A percentile compares a stretch with the other conserved stretches of the same genome.
phyloP scores from a whole-genome alignment of 2,888 invertebrate species.

The Thymelicus sylvestris region DNA sequence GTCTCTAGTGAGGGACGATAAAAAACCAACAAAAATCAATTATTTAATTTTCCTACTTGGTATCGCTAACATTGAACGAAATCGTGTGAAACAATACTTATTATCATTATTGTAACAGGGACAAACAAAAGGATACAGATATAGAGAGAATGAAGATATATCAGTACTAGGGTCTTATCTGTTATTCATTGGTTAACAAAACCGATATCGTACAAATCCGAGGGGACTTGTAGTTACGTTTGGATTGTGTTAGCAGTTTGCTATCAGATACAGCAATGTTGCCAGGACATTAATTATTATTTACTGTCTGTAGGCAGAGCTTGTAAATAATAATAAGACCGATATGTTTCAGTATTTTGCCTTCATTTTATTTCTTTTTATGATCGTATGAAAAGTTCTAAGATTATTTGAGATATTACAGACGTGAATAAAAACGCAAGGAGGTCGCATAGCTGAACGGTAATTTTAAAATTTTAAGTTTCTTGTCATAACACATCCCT shows the following conservation, averaged over 20 bases:
- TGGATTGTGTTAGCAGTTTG: slow-evolving; percentile 33
- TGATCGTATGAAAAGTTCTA: no score
- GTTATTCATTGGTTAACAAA: slow-evolving; percentile 33
- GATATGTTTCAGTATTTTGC: no score
- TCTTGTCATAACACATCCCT: no score
- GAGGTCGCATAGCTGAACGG: no score
- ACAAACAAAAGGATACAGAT: slow-evolving; percentile 10
- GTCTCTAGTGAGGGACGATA: no score
- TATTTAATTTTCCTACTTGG: not conserved
- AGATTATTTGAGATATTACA: no score
- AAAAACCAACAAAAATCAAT: no score
- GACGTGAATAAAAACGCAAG: no score
- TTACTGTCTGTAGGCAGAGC: slow-evolving; percentile 2
- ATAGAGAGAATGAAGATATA: slow-evolving; percentile 18
- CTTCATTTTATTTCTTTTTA: no score
- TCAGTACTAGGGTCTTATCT: slow-evolving; percentile 12
- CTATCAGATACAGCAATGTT: slow-evolving; percentile 25
- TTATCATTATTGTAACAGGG: slow-evolving; percentile 9
- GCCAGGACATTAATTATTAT: slow-evolving; percentile 26
- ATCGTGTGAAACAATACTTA: slow-evolving; percentile 1
- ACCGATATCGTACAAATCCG: slow-evolving; percentile 31
- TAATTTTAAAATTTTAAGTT: no score
- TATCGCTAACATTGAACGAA: not conserved
- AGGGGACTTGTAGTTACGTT: slow-evolving; percentile 34
- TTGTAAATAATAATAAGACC: no score